A percentile compares a stretch with the other conserved stretches of the same genome.
Evolutionary conservation across 2,888 invertebrate species (phyloP).

Genomic region (Limnephilus rhombicus): DNA sequence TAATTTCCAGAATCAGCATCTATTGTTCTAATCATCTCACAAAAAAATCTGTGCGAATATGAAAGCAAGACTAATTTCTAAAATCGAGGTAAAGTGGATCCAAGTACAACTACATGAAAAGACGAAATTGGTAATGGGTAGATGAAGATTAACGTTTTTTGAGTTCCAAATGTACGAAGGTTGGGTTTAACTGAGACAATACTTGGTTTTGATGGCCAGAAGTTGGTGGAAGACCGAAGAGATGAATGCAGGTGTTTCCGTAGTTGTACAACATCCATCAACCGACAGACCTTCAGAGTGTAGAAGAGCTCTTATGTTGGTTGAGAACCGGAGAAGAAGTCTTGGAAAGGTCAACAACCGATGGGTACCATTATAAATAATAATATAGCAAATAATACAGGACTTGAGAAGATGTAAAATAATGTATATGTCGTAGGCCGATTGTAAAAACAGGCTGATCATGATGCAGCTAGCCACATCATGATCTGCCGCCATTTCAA

Average conservation of each 20-base stretch:
- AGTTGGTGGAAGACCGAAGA: background rate
- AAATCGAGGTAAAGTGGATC: background rate
- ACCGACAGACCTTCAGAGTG: background rate
- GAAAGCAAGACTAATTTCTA: background rate
- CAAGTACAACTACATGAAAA: too few species aligned
- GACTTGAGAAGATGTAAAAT: too few species aligned
- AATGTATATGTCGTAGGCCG: too few species aligned
- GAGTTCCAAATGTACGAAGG: too few species aligned
- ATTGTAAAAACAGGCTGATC: too few species aligned
- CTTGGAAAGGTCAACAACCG: background rate
- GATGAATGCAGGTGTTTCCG: background rate
- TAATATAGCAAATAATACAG: too few species aligned
- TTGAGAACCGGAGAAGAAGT: background rate
- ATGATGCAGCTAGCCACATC: too few species aligned
- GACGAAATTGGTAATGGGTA: too few species aligned
- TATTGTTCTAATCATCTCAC: background rate
- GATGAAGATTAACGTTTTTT: too few species aligned
- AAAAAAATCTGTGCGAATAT: background rate
- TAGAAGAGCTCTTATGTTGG: background rate
- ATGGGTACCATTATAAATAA: too few species aligned
- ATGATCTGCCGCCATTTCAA: too few species aligned
- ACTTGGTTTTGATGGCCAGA: background rate
- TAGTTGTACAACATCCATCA: background rate
- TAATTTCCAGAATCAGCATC: background rate
- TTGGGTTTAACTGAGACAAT: background rate